Conservation (phyloP, 2,888 invertebrate species). For the Xylota segnis region DNA sequence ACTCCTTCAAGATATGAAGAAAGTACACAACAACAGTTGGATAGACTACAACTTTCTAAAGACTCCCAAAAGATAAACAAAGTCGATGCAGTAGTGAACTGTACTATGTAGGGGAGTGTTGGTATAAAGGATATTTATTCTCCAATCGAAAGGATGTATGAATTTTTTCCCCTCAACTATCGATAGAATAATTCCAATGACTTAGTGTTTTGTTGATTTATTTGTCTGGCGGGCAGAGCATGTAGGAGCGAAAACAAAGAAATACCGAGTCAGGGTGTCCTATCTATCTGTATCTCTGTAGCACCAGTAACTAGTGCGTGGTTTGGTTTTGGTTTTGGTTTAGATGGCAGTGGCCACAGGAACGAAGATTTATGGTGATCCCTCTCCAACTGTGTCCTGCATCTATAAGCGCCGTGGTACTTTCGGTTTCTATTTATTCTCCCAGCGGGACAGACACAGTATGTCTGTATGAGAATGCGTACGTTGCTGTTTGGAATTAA, state of each 20-base stretch:
- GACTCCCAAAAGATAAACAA: slow-evolving; percentile 5
- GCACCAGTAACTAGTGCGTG: slow-evolving; percentile 12
- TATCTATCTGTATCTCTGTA: not conserved
- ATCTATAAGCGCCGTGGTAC: not conserved
- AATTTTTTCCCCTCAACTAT: slow-evolving; percentile 24
- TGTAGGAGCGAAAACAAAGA: not conserved
- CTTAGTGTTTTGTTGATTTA: slow-evolving; percentile 45
- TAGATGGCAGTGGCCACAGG: not conserved
- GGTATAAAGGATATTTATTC: slow-evolving; percentile 21
- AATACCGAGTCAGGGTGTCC: not conserved
- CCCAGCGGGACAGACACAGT: not conserved
- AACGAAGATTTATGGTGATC: slow-evolving; percentile 38
- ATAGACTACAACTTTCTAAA: not conserved
- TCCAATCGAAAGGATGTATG: not conserved
- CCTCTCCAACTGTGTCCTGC: slow-evolving; percentile 17
- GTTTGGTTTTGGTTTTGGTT: slow-evolving; percentile 12
- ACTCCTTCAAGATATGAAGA: not conserved
- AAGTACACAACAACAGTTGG: not conserved
- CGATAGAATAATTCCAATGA: slow-evolving; percentile 46
- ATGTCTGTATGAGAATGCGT: not conserved
- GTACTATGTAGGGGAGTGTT: slow-evolving; percentile 3
- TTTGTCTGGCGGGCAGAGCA: slow-evolving; percentile 27
- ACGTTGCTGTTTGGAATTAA: slow-evolving; percentile 33
- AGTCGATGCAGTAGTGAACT: slow-evolving; percentile 45
- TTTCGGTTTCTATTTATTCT: slow-evolving; percentile 20